phyloP scores from a whole-genome alignment of 2,797 vertebrate genomes.

The Arctocebus calabarensis region DNA sequence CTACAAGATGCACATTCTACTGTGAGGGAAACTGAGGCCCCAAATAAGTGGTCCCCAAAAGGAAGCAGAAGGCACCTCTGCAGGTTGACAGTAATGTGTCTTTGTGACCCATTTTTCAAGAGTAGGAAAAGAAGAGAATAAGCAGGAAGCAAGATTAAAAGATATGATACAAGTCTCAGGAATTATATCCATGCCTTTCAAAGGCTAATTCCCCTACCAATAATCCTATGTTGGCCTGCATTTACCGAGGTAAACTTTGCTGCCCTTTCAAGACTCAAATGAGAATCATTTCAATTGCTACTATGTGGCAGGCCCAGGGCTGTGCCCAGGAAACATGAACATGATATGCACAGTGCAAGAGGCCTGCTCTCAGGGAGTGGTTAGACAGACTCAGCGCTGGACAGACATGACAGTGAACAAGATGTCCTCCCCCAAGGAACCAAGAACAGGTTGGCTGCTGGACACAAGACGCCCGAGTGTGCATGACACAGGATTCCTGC shows the following conservation, averaged over 20 bases:
- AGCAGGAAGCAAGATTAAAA: background rate
- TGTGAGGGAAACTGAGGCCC: background rate
- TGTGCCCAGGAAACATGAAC: background rate
- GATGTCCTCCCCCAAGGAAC: background rate
- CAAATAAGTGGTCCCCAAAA: background rate
- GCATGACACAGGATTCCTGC: background rate
- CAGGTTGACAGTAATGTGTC: background rate
- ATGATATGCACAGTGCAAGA: background rate
- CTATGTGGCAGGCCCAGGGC: too few relatives aligned
- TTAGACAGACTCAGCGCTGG: background rate
- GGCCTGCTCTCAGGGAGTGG: background rate
- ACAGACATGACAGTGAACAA: background rate
- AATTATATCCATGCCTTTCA: background rate
- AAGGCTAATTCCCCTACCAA: background rate
- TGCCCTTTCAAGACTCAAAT: background rate
- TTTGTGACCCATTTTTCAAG: background rate
- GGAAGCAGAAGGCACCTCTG: background rate
- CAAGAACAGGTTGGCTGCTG: background rate
- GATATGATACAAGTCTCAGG: background rate
- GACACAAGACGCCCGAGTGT: background rate
- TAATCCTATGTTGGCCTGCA: background rate
- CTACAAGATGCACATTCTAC: background rate
- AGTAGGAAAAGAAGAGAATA: background rate
- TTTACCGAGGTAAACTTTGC: background rate
- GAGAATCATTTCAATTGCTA: background rate